Evolutionary conservation across 2,888 invertebrate genomes (phyloP), one percentile per base, ranked within the genome.

Genomic region (Stenichneumon culpator): DNA sequence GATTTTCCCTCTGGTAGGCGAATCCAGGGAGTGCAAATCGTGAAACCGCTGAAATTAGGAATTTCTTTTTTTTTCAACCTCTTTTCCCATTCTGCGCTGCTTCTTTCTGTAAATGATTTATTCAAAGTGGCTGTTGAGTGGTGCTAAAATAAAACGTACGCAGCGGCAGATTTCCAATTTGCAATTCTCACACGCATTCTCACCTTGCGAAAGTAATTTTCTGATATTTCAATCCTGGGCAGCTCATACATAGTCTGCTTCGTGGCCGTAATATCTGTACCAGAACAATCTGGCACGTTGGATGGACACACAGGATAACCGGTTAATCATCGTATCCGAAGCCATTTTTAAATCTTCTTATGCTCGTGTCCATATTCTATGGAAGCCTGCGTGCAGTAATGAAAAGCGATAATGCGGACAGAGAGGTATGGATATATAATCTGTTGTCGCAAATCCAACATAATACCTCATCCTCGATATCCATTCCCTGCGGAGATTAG

Each of bases 21-120:
- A 84, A 84, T 84, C 80, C 72, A 72, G n/a, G 36, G 67, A 70
- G 63, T 75, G 79, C 67, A 39, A 72, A 77, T 80, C 72, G 80
- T 68, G 65, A 75, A 83, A 75, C 79, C 69, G 69, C 69, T 65
- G 70, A 80, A 83, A 83, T 83, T 75, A 83, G 75, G 63, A 44
- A 74, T 60, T 73, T 73, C 78, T 74, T 65, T 75, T 72, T 73
- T 32, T 79, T 52, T 39, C 36, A 22, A 57, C 11, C 16, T 25
- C 28, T 32, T 50, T 16, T 39, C n/a, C 11, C 39, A 19, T 19
- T 65, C 28, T 5, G 60, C 44, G 25, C 39, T 47, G 28, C 73
- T 47, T 73, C 60, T 47, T 47, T 63, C 60, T 28, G 44, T 25
- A 73, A 47, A 73, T 73, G 44, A 60, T 73, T 60, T 44, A 63